Base-by-base conservation (phyloP, 1,140 invertebrate genomes). In the Neelides sp. region DNA sequence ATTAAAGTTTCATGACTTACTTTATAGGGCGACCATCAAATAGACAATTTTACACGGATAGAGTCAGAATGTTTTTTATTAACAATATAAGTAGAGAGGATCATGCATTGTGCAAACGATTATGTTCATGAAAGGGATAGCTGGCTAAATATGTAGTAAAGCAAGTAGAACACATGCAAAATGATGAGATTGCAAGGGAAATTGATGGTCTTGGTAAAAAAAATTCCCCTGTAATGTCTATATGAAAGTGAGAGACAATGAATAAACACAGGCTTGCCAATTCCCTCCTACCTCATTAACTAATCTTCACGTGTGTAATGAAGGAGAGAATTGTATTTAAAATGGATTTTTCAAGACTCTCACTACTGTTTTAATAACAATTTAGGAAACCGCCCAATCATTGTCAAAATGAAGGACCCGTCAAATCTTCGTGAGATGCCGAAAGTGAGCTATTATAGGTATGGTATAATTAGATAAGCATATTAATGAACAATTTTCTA, bases 301-400 rank as follows among this genome's bases (percentile, higher is more conserved):
- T n/a, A 10, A 40, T n/a, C 10, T 40, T 40, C 17, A 10, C 39
- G 8, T 7, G 8, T 12, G 19, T 40, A 10, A 40, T 8, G 19
- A 40, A 10, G 39, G 19, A 8, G 8, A 8, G 19, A 40, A 10
- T 12, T 12, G 12, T n/a, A 8, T n/a, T 8, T 10, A 8, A 20
- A 40, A 8, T 20, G 8, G 19, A 17, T 40, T 40, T 12, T n/a
- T 10, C 39, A 12, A 12, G 7, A 40, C 12, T 8, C 39, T 40
- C 8, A 12, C 10, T 12, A 23, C 26, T 26, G 23, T 5, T 48
- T 46, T 27, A 20, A 32, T 51, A 4, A 10, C 35, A 26, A 45
- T 45, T 22, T 32, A 52, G 50, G 50, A 3, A 42, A 17, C 22
- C 42, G 50, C n/a, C 50, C 50, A 28, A 39, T 52, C 2, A 52